These are phyloP conservation scores for Alouatta palliata DNA, from an alignment of 2,113 vertebrate species.

Conservation along the genomic window DNA sequence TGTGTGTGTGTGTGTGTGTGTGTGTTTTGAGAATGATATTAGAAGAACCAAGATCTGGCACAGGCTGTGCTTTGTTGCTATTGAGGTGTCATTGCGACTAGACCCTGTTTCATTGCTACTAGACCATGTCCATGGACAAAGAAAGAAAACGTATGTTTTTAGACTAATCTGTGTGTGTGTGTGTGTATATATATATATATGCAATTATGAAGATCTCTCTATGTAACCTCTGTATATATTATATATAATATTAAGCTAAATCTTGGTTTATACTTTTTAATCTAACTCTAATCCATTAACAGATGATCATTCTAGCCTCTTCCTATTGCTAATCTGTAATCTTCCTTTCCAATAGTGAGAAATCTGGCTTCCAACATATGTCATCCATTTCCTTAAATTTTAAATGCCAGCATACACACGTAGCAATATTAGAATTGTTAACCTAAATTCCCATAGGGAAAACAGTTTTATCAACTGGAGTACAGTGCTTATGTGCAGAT, in stretches of 20 bases:
- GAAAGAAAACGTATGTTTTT: neutral
- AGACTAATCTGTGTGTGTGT: neutral
- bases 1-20: too few relatives aligned
- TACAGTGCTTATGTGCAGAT: neutral
- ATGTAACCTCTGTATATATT: neutral
- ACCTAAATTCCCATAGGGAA: neutral
- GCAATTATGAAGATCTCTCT: neutral
- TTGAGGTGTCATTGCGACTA: neutral
- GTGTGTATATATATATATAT: neutral
- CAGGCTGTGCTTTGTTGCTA: neutral
- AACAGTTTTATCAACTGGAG: neutral
- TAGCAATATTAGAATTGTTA: neutral
- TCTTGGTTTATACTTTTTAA: neutral
- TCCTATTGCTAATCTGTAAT: neutral
- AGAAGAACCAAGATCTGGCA: neutral
- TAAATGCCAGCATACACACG: neutral
- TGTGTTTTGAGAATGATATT: neutral
- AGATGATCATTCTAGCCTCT: neutral
- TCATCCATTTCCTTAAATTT: neutral
- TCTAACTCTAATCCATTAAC: neutral
- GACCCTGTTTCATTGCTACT: neutral
- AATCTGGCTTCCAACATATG: neutral
- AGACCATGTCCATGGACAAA: neutral
- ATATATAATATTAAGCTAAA: neutral
- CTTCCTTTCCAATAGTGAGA: neutral